Evolutionary conservation across 2,113 vertebrate species (phyloP).

Genomic region (Paedocypris sp.): DNA sequence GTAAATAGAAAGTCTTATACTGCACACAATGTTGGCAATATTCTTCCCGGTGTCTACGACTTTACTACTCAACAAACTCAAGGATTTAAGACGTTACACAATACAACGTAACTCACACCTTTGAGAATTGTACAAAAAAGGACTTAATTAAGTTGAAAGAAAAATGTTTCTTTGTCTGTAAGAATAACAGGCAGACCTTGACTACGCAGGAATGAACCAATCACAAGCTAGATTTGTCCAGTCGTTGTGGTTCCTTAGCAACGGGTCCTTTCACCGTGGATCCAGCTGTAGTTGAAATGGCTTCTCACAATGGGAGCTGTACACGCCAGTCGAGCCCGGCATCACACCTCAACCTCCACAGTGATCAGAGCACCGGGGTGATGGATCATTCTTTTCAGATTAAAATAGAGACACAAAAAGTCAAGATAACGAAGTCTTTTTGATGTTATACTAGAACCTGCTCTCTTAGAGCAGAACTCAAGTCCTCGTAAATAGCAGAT

Average conservation of each 20-base stretch:
- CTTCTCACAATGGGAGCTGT: slow-evolving; percentile 48
- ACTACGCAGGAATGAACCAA: slow-evolving; percentile 31
- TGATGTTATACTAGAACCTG: slow-evolving; percentile 42
- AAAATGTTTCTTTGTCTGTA: slow-evolving; percentile 15
- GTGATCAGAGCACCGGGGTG: slow-evolving; percentile 31
- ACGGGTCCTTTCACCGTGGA: slow-evolving; percentile 59
- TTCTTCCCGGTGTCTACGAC: no score
- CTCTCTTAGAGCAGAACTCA: slow-evolving; percentile 30
- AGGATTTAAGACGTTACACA: no score
- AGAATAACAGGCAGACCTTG: slow-evolving; percentile 43
- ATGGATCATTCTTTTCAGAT: slow-evolving; percentile 36
- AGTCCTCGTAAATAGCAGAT: slow-evolving; percentile 30
- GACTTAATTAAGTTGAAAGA: neutral
- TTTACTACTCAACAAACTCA: no score
- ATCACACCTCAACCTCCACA: slow-evolving; percentile 45
- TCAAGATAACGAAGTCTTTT: slow-evolving; percentile 47
- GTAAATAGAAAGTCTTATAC: no score
- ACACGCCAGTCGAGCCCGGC: slow-evolving; percentile 42
- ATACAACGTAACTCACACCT: no score
- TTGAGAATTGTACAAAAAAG: neutral
- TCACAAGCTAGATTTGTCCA: slow-evolving; percentile 39
- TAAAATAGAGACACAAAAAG: slow-evolving; percentile 31
- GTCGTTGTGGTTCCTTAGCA: slow-evolving; percentile 63
- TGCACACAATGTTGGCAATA: no score
- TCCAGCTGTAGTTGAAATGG: slow-evolving; percentile 35